Conservation (phyloP, 1,140 invertebrate species). For the Sminthurides bifidus region DNA sequence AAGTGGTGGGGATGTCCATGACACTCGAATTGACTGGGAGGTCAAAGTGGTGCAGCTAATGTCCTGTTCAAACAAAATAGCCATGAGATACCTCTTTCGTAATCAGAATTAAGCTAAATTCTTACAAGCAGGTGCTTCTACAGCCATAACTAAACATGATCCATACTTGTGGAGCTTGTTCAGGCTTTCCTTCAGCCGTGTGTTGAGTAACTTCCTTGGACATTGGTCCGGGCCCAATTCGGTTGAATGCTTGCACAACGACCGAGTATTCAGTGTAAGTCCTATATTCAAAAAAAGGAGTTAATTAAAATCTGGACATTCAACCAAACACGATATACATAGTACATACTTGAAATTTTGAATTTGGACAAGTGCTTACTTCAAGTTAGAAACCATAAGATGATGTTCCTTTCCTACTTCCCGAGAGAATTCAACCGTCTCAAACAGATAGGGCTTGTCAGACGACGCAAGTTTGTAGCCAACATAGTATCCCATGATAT, state of each 20-base stretch:
- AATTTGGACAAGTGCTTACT: conserved; percentile 42
- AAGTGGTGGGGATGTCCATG: conserved; percentile 81
- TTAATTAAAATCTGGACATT: not conserved
- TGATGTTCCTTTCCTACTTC: conserved; percentile 69
- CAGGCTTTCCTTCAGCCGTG: conserved; percentile 83
- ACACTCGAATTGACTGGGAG: conserved; percentile 82
- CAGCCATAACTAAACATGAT: not conserved
- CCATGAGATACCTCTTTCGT: not conserved
- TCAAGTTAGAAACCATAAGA: conserved; percentile 64
- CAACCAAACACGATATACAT: not conserved
- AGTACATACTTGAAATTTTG: not conserved
- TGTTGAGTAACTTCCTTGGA: conserved; percentile 79
- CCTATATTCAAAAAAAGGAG: conserved; percentile 36
- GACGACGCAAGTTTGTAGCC: conserved; percentile 77
- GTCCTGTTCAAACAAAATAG: conserved; percentile 39
- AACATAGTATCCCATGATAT: conserved; percentile 55
- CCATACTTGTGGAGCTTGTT: conserved; percentile 64
- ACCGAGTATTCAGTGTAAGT: conserved; percentile 91
- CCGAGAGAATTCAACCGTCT: conserved; percentile 81
- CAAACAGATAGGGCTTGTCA: conserved; percentile 81
- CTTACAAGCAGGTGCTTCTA: no score
- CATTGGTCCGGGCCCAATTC: conserved; percentile 79
- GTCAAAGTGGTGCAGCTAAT: conserved; percentile 80
- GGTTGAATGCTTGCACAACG: conserved; percentile 89
- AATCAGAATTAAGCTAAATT: not conserved